These are phyloP conservation scores for Acipenser oxyrinchus DNA, from an alignment of 2,797 vertebrate genomes.

Conservation along the genomic window DNA sequence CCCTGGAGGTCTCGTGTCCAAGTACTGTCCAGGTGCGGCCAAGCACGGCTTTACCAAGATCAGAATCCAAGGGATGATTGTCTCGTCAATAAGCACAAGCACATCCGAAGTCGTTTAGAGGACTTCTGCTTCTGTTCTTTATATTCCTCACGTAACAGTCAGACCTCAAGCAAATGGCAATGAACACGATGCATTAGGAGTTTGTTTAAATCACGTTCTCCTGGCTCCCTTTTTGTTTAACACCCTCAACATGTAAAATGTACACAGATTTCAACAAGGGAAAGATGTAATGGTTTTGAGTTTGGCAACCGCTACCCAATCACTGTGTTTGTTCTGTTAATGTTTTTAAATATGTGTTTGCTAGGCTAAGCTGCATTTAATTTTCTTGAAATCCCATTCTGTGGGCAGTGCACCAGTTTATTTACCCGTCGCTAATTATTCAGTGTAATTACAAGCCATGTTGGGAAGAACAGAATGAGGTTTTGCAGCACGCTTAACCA, in stretches of 20 bases:
- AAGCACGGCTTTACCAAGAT: not conserved
- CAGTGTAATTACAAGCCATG: constrained; percentile 23
- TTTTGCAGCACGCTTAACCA: constrained; percentile 8
- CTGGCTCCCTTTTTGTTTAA: no score
- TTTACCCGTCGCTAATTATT: constrained; percentile 24
- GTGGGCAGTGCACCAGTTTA: constrained; percentile 10
- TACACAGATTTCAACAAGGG: constrained; percentile 12
- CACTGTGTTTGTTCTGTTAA: constrained; percentile 12
- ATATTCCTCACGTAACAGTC: no score
- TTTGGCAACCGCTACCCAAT: not conserved
- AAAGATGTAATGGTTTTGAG: constrained; percentile 14
- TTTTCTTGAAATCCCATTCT: constrained; percentile 18
- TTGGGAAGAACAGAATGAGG: not conserved
- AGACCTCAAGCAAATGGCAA: no score
- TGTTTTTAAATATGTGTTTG: constrained; percentile 19
- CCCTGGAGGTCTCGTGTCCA: no score
- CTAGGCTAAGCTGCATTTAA: constrained; percentile 15
- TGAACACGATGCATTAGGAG: no score
- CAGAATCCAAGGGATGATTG: no score
- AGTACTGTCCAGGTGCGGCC: not conserved
- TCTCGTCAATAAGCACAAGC: no score
- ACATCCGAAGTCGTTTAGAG: no score
- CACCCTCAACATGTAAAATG: no score
- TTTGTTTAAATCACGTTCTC: no score
- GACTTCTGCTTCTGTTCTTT: no score